A percentile compares a stretch with the other conserved stretches of the same genome.
These are phyloP conservation scores for Nycticorax nycticorax DNA, from an alignment of 2,113 vertebrate genomes.

Conservation along the genomic window DNA sequence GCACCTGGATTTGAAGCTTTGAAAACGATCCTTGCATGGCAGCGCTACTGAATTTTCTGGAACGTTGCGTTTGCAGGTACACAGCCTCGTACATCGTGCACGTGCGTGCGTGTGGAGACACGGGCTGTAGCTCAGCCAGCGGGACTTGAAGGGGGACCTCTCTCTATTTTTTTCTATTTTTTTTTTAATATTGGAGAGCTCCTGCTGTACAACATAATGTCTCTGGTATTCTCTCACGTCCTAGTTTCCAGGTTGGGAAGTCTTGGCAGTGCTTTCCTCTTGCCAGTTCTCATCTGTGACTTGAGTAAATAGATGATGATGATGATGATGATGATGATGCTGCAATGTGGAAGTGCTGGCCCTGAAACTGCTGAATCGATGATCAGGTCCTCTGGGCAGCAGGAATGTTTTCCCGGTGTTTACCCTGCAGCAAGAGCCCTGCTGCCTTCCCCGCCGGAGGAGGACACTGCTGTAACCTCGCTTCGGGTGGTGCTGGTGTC, in stretches of 20 bases:
- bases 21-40: constrained; percentile 9
- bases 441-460: rapidly evolving
- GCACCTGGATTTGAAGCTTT: constrained; percentile 52
- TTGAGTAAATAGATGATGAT: background rate
- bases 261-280: background rate
- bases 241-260: background rate
- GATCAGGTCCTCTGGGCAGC: background rate
- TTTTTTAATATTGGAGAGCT: background rate
- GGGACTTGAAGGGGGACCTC: too few relatives aligned
- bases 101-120: rapidly evolving
- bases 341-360: background rate
- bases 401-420: background rate
- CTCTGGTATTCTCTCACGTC: background rate
- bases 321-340: background rate
- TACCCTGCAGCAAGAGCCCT: background rate
- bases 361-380: background rate
- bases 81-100: rapidly evolving
- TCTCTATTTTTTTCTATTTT: background rate
- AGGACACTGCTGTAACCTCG: background rate
- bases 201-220: background rate
- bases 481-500: background rate
- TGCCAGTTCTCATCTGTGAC: background rate
- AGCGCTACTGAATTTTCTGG: constrained; percentile 24
- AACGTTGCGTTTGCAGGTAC: background rate
- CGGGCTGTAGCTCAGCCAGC: background rate